phyloP scores from a whole-genome alignment of 2,888 invertebrate species.

The Drosophila aldrichi region DNA sequence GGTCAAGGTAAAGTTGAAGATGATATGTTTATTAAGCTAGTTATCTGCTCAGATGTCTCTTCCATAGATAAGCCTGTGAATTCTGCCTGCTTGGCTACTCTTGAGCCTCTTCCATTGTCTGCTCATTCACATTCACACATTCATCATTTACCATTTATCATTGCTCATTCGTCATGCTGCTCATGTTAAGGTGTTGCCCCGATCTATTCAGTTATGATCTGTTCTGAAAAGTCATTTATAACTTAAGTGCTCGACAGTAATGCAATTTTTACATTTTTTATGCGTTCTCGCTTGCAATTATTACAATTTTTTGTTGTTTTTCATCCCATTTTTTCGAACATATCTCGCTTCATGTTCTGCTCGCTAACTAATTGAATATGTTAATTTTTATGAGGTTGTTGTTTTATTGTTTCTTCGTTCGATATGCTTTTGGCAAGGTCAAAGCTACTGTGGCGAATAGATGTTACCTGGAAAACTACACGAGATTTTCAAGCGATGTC shows the following conservation, averaged over 20 bases:
- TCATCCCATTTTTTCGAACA: constrained; percentile 46
- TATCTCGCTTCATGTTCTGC: constrained; percentile 52
- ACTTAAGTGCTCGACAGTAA: constrained; percentile 46
- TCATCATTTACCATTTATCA: constrained; percentile 48
- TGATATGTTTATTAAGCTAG: not conserved
- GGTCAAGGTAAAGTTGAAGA: constrained; percentile 1
- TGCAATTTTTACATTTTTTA: constrained; percentile 57
- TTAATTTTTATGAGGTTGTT: constrained; percentile 56
- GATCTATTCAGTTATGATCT: constrained; percentile 48
- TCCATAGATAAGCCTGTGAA: constrained; percentile 26
- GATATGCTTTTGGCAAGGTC: constrained; percentile 27
- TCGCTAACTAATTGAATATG: constrained; percentile 67
- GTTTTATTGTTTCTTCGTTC: constrained; percentile 1
- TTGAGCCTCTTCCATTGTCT: constrained; percentile 60
- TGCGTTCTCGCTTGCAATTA: constrained; percentile 56
- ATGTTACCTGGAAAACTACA: constrained; percentile 6
- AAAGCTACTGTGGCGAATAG: constrained; percentile 22
- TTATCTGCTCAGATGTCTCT: constrained; percentile 40
- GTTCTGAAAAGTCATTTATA: constrained; percentile 52
- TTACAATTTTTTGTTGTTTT: constrained; percentile 19
- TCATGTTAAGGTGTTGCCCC: constrained; percentile 54
- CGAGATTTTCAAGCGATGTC: not conserved
- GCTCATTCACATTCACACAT: constrained; percentile 43
- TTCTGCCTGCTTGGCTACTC: constrained; percentile 1
- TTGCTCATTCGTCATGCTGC: constrained; percentile 55